These are phyloP conservation scores for Bos javanicus DNA, from an alignment of 2,113 vertebrate species.

Conservation along the genomic window DNA sequence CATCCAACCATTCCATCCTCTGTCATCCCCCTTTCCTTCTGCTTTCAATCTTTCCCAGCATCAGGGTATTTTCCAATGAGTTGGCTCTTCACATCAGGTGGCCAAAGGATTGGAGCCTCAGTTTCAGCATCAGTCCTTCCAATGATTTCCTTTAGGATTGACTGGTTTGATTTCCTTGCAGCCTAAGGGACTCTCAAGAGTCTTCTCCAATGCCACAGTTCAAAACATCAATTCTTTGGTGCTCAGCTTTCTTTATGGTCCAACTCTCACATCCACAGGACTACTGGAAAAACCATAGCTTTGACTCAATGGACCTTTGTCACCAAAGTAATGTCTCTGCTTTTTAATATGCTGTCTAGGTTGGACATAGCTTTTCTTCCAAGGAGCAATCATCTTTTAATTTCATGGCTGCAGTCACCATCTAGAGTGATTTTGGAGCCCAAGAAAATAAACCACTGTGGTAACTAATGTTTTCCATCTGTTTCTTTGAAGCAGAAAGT, in stretches of 20 bases:
- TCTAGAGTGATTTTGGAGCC: neutral
- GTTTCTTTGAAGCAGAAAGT: neutral
- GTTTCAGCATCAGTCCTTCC: neutral
- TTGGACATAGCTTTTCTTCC: neutral
- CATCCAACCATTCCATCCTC: neutral
- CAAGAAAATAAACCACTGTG: neutral
- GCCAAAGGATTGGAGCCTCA: neutral
- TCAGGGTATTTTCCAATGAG: neutral
- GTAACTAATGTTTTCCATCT: neutral
- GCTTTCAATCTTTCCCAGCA: neutral
- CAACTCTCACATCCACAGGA: neutral
- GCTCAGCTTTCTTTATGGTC: neutral
- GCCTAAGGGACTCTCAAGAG: neutral
- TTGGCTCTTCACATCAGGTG: neutral
- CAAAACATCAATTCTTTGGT: neutral
- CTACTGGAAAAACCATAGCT: neutral
- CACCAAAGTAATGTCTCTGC: neutral
- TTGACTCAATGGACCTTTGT: neutral
- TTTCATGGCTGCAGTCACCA: neutral
- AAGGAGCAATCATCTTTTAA: neutral
- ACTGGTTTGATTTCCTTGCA: neutral
- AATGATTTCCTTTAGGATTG: neutral
- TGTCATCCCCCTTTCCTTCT: neutral
- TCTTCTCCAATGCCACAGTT: neutral
- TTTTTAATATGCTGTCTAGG: neutral